Base-by-base conservation (phyloP, 2,888 invertebrate genomes). In the Leuctra nigra region DNA sequence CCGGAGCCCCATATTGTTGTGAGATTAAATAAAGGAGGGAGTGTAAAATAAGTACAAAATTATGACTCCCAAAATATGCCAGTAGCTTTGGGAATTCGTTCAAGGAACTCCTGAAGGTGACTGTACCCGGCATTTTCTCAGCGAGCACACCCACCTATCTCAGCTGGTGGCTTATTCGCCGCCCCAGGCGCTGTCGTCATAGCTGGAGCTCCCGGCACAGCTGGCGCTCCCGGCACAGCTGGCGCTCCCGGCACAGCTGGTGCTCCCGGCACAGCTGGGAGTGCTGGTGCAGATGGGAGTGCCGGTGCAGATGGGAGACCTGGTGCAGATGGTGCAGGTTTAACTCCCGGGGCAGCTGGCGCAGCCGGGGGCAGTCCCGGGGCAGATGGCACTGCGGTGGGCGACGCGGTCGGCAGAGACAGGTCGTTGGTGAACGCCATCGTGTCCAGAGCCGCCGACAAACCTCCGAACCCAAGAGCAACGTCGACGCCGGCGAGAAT, bases 371-470 rank as follows among this genome's bases (percentile, higher is more conserved):
- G 18, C 33, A 20, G 16, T 7, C 13, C 35, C 4, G 39, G 53
- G 22, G 46, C 39, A 38, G 14, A 4, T 7, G 25, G 22, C 9
- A 35, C 14, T 24, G 50, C 25, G 14, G 35, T 35, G 39, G 54
- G 52, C 14, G 22, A 44, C 22, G 24, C 7, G 14, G 22, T 46
- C 24, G 55, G 56, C 29, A 36, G 29, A 14, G 46, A 46, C 29
- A 60, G 29, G 62, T 83, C 82, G 57, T 84, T 83, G 9, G 89
- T 85, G 71, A 88, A 90, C 0, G 89, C 85, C 77, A 93, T 85
- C 62, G 90, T 87, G 68, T 90, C 89, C 55, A 91, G 77, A 1
- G 91, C 88, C 13, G 85, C 82, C 2, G 84, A 84, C 44, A 91
- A 72, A 25, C 77, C 80, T 36, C 76, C 77, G 63, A 78, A 77